Evolutionary conservation across 2,113 vertebrate genomes (phyloP).

Genomic region (Smithornis capensis): DNA sequence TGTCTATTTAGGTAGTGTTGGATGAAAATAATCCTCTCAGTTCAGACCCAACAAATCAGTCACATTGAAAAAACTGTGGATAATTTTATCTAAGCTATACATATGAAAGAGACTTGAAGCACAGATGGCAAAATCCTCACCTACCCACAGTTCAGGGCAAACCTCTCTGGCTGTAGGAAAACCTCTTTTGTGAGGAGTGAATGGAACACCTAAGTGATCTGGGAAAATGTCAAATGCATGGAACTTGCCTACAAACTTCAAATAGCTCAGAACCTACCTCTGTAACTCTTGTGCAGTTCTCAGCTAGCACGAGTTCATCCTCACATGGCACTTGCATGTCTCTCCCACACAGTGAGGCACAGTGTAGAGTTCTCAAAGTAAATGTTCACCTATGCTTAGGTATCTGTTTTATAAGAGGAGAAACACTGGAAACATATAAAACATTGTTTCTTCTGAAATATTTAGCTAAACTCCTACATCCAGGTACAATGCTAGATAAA

Average conservation of each 20-base stretch:
- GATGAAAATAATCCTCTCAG: conserved; percentile 54
- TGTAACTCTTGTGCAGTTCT: neutral
- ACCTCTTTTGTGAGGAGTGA: conserved; percentile 18
- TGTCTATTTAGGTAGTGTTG: conserved; percentile 35
- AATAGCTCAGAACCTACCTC: neutral
- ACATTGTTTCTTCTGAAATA: neutral
- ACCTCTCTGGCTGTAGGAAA: conserved; percentile 50
- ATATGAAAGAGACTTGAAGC: neutral
- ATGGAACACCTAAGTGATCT: neutral
- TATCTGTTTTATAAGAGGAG: neutral
- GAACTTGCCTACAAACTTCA: neutral
- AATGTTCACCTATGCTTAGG: neutral
- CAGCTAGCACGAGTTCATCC: neutral
- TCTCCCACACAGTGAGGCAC: neutral
- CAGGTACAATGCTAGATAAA: neutral
- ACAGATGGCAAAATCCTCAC: conserved; percentile 56
- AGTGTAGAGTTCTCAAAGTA: neutral
- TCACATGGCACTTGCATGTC: fast-evolving
- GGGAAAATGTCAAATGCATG: neutral
- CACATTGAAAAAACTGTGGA: neutral
- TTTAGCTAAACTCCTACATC: neutral
- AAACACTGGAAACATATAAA: neutral
- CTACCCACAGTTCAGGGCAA: conserved; percentile 54
- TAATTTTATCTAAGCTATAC: conserved; percentile 44
- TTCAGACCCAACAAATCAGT: conserved; percentile 53